Percentiles rank a stretch among this genome's conserved stretches.
Conservation (phyloP, 1,140 invertebrate species). For the Bombyx mandarina region DNA sequence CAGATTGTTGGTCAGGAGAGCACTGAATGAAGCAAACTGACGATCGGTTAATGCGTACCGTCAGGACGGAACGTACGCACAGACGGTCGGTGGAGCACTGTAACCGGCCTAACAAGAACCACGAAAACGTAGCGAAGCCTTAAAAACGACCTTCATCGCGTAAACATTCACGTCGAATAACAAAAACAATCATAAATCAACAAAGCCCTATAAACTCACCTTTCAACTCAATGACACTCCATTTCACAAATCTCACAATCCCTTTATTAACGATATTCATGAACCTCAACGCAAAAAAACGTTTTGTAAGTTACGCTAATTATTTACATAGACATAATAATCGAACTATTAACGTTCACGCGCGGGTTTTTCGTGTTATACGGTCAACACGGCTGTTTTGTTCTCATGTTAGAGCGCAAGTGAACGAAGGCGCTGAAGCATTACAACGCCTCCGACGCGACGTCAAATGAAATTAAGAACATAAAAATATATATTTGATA, state of each 20-base stretch:
- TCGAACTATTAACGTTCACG: conserved; percentile 17
- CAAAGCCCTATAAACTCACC: conserved; percentile 23
- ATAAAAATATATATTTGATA: conserved; percentile 16
- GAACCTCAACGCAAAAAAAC: conserved; percentile 19
- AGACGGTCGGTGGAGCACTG: too few relatives aligned
- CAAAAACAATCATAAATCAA: conserved; percentile 27
- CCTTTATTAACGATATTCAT: conserved; percentile 16
- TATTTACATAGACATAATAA: conserved; percentile 16
- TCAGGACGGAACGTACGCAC: too few relatives aligned
- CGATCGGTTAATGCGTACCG: too few relatives aligned
- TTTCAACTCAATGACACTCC: conserved; percentile 40
- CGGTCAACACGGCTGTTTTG: conserved; percentile 27
- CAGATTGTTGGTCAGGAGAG: too few relatives aligned
- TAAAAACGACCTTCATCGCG: background rate
- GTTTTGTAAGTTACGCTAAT: background rate
- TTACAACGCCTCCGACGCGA: conserved; percentile 43
- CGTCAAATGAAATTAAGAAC: conserved; percentile 43
- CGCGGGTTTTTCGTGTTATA: conserved; percentile 18
- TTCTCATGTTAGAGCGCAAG: conserved; percentile 49
- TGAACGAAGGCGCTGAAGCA: conserved; percentile 31
- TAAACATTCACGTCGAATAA: conserved; percentile 6
- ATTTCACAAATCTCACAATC: conserved; percentile 31
- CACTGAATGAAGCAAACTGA: too few relatives aligned
- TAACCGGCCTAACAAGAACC: too few relatives aligned
- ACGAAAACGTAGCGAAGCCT: background rate